Conservation (phyloP, 1,140 invertebrate genomes). For the Gonioctena quinquepunctata region DNA sequence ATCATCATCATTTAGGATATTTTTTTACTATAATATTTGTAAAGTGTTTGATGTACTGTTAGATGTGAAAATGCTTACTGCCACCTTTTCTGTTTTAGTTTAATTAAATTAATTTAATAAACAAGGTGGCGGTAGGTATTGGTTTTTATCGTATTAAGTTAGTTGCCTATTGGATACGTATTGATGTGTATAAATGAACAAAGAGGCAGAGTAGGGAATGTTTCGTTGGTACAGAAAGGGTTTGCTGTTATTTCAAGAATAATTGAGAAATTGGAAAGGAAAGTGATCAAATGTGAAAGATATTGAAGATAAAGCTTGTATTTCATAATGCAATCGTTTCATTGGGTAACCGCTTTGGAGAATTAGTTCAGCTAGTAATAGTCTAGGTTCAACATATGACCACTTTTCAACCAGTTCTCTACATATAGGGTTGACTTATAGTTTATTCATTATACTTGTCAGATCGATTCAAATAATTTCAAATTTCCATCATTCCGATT, state of each 20-base stretch:
- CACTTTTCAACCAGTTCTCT: too few species aligned
- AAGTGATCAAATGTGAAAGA: too few species aligned
- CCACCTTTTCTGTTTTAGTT: constrained; percentile 2
- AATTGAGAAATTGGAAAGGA: too few species aligned
- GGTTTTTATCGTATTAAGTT: constrained; percentile 19
- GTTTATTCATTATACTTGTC: too few species aligned
- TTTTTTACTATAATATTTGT: constrained; percentile 41
- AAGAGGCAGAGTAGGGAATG: constrained; percentile 28
- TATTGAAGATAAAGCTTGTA: too few species aligned
- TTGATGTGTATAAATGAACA: constrained; percentile 28
- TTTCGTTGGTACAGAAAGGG: neutral
- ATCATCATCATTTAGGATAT: constrained; percentile 35
- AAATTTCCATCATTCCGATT: too few species aligned
- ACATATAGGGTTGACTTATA: too few species aligned
- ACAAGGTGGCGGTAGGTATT: neutral
- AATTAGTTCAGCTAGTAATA: too few species aligned
- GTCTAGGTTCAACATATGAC: too few species aligned
- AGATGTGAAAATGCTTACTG: constrained; percentile 8
- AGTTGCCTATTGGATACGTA: constrained; percentile 29
- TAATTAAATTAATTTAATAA: constrained; percentile 19
- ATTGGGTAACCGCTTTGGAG: too few species aligned
- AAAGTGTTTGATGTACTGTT: constrained; percentile 39
- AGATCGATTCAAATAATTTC: too few species aligned
- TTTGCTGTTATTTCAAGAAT: neutral
- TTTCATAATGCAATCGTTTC: too few species aligned